phyloP scores from a whole-genome alignment of 2,888 invertebrate species.

The Gasteruption jaculator region DNA sequence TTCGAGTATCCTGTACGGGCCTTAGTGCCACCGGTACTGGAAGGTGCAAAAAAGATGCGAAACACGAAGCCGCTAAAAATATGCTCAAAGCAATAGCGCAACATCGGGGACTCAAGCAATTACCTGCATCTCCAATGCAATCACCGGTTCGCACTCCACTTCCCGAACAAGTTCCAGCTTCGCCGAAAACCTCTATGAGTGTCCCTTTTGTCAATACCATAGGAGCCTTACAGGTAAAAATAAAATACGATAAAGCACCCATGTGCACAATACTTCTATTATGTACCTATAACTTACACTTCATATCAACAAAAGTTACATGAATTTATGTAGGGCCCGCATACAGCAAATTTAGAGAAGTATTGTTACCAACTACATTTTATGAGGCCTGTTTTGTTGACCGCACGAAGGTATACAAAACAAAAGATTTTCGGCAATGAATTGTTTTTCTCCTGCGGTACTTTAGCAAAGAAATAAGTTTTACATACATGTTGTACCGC shows the following conservation, averaged over 20 bases:
- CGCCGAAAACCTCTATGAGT: conserved; percentile 27
- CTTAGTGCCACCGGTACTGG: conserved; percentile 42
- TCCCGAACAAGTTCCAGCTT: conserved; percentile 22
- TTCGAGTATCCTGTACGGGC: conserved; percentile 41
- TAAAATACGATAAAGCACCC: conserved; percentile 5
- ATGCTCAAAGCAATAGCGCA: conserved; percentile 41
- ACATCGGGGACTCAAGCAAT: conserved; percentile 33
- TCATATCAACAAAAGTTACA: no score
- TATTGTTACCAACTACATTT: no score
- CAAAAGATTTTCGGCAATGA: no score
- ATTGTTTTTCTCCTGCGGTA: no score
- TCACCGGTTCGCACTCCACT: conserved; percentile 37
- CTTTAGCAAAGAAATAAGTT: no score
- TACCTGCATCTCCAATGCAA: conserved; percentile 36
- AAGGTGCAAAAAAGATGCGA: conserved; percentile 51
- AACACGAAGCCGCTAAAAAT: conserved; percentile 49
- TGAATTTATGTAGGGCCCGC: no score
- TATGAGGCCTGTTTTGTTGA: no score
- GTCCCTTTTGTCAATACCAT: conserved; percentile 42
- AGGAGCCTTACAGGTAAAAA: conserved; percentile 40
- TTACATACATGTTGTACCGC: no score
- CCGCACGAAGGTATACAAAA: no score
- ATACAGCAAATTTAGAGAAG: no score
- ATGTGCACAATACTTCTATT: background rate
- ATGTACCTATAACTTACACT: no score